These are phyloP conservation scores for Drosophila neotestacea DNA, from an alignment of 2,888 invertebrate genomes.

Conservation along the genomic window DNA sequence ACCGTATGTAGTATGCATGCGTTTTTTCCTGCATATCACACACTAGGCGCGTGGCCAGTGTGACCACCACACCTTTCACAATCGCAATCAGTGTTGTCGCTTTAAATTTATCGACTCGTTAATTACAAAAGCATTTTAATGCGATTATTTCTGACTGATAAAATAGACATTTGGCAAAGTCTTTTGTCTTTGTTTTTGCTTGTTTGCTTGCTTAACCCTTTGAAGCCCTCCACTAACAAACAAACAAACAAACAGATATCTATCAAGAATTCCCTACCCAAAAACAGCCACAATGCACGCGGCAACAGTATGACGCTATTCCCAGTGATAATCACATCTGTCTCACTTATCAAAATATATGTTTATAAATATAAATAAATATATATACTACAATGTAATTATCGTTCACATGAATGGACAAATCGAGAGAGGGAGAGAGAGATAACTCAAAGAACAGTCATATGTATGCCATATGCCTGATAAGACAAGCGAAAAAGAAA, in stretches of 20 bases:
- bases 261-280: not conserved
- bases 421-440: not conserved
- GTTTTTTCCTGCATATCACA: conserved; percentile 27
- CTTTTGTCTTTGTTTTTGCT: not conserved
- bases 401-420: conserved; percentile 32
- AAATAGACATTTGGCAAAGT: conserved; percentile 9
- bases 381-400: conserved; percentile 27
- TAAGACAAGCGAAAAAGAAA: conserved; percentile 27
- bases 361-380: not conserved
- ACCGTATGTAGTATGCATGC: no score
- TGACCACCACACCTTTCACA: conserved; percentile 28
- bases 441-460: conserved; percentile 7
- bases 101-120: conserved; percentile 34
- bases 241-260: not conserved
- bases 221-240: not conserved
- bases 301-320: conserved; percentile 29
- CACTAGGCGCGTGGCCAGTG: conserved; percentile 38
- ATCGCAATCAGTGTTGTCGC: conserved; percentile 22
- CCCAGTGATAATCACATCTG: conserved; percentile 30
- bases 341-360: conserved; percentile 35
- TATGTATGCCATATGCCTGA: conserved; percentile 12
- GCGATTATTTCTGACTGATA: conserved; percentile 39
- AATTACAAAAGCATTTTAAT: conserved; percentile 45
- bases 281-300: conserved; percentile 10
- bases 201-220: conserved; percentile 27